Base-by-base conservation (phyloP, 2,797 vertebrate species). In the Alca torda region DNA sequence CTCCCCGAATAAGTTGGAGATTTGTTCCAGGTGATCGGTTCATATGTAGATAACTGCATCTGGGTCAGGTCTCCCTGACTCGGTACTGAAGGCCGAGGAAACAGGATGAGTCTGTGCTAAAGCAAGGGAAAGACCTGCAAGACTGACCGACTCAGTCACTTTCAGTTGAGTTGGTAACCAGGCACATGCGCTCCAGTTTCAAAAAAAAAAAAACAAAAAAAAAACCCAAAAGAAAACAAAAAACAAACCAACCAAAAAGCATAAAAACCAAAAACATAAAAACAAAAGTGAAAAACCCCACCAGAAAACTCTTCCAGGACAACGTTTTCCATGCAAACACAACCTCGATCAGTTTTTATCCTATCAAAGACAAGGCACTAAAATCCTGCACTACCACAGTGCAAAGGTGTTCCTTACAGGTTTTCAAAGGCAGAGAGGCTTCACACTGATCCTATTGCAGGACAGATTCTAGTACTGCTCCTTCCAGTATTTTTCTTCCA, bases 111-210 rank as follows among this genome's bases (percentile, higher is more conserved):
- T 39, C 54, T 37, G 6, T 43, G 19, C 21, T 50, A 76, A 75
- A 64, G 4, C 24, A 72, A 43, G 24, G 4, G 64, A 65, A 82
- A 68, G 14, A 30, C 1, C 0, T 4, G 5, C 1, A 6, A 74
- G 46, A 77, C 6, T 37, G n/a, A 15, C 24, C 69, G 14, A 75
- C 46, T 20, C 24, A 13, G 13, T 13, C 48, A 50, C 35, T 82
- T 50, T 31, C 79, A 50, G 7, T 9, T 69, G 16, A 67, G 25
- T 64, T 50, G 31, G 41, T 74, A 84, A 82, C 8, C 5, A 87
- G 24, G 28, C 3, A 46, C 28, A 20, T 0, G n/a, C 17, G 57
- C 15, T 81, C 20, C 35, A 87, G 3, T 16, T 69, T 50, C 48
- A 46, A 41, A 46, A 16, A 69, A 33, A 19, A 33, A 37, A 50